These are phyloP conservation scores for Ptycholaimellus sp. DNA, from an alignment of 2,888 invertebrate genomes.

Conservation along the genomic window DNA sequence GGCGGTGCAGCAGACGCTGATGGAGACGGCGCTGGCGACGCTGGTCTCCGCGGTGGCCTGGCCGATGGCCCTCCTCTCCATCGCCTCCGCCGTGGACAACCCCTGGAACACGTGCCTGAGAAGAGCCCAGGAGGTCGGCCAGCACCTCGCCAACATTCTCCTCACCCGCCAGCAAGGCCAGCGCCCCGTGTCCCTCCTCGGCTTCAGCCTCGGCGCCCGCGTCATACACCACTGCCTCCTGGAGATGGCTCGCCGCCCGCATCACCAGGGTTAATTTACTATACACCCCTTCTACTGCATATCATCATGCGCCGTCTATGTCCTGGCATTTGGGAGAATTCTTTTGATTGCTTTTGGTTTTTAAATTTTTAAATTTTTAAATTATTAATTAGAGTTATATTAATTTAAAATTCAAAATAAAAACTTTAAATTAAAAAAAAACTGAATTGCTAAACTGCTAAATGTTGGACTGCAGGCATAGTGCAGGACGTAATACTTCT, in stretches of 20 bases:
- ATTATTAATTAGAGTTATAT: background rate
- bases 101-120: constrained; percentile 44
- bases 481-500: constrained; percentile 41
- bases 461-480: constrained; percentile 32
- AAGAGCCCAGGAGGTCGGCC: constrained; percentile 37
- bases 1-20: constrained; percentile 41
- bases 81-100: constrained; percentile 39
- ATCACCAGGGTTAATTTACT: constrained; percentile 9
- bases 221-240: constrained; percentile 42
- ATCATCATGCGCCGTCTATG: too few relatives aligned
- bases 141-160: constrained; percentile 41
- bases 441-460: too few relatives aligned
- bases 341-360: too few relatives aligned
- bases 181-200: constrained; percentile 41
- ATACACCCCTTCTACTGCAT: too few relatives aligned
- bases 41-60: constrained; percentile 41
- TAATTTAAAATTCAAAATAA: constrained; percentile 1
- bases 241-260: constrained; percentile 29
- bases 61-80: constrained; percentile 39
- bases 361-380: background rate
- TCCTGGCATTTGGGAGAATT: too few relatives aligned
- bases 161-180: constrained; percentile 39
- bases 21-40: constrained; percentile 40
- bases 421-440: too few relatives aligned
- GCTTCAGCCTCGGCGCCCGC: constrained; percentile 43